These are phyloP conservation scores for Hylaeus volcanicus DNA, from an alignment of 1,140 invertebrate species.

Conservation along the genomic window DNA sequence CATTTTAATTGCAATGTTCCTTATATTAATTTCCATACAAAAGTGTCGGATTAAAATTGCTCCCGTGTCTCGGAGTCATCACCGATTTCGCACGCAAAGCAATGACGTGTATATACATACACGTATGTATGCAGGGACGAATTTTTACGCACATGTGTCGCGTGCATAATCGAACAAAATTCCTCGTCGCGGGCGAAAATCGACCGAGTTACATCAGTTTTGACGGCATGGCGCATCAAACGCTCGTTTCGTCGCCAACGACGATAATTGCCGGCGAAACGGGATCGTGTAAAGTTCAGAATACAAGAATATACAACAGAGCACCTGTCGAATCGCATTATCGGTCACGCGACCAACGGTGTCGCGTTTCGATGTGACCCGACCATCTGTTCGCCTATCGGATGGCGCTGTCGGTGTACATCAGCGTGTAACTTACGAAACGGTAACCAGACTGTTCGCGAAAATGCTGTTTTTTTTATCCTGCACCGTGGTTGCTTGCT, in stretches of 20 bases:
- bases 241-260: conserved; percentile 21
- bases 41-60: too few relatives aligned
- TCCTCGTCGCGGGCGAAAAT: conserved; percentile 3
- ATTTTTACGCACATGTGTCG: neutral
- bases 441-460: neutral
- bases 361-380: conserved; percentile 31
- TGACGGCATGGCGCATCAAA: neutral
- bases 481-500: too few relatives aligned
- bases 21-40: too few relatives aligned
- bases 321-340: conserved; percentile 63
- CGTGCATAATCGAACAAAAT: neutral
- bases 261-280: conserved; percentile 49
- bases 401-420: conserved; percentile 20
- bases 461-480: neutral
- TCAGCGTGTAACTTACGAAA: conserved; percentile 10
- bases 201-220: conserved; percentile 15
- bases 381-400: conserved; percentile 35
- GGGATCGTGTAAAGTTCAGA: conserved; percentile 55
- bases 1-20: too few relatives aligned
- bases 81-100: too few relatives aligned
- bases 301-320: conserved; percentile 52
- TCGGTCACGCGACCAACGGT: conserved; percentile 43
- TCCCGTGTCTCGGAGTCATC: neutral
- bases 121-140: neutral
- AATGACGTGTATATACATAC: neutral